Conservation (phyloP, 1,140 invertebrate species). For the Pomacea maculata region DNA sequence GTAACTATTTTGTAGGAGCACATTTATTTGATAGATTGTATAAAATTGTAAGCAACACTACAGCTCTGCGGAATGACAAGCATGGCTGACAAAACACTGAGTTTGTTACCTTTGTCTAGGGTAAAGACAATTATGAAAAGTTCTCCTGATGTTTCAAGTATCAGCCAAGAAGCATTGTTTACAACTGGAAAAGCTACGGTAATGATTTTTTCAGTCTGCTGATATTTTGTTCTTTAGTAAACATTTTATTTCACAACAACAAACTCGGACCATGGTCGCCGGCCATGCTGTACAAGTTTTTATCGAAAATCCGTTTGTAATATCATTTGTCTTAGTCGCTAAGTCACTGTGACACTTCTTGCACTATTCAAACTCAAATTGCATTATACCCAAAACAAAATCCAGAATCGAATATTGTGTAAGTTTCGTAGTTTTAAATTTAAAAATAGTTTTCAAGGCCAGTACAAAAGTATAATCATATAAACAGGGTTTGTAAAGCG, state of each 20-base stretch:
- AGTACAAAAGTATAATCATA: not conserved
- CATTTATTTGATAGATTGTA: no score
- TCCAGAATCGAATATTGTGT: no score
- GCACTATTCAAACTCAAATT: not conserved
- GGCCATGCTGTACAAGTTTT: not conserved
- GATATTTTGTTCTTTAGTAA: not conserved
- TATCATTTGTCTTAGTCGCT: not conserved
- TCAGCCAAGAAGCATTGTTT: conserved; percentile 78
- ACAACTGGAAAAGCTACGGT: conserved; percentile 72
- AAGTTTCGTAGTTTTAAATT: no score
- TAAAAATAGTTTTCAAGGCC: no score
- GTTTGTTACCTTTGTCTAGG: conserved; percentile 74
- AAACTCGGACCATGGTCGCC: not conserved
- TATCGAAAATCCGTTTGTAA: not conserved
- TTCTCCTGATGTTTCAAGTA: conserved; percentile 81
- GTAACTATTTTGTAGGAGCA: no score
- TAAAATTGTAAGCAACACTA: no score
- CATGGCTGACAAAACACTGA: conserved; percentile 65
- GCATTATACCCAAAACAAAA: not conserved
- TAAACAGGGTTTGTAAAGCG: not conserved
- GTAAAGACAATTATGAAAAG: conserved; percentile 88
- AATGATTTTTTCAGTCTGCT: conserved; percentile 52
- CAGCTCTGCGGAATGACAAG: not conserved
- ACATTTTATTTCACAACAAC: not conserved
- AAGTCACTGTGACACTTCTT: no score